These are phyloP conservation scores for Amphilophus citrinellus DNA, from an alignment of 2,113 vertebrate genomes.

Conservation along the genomic window DNA sequence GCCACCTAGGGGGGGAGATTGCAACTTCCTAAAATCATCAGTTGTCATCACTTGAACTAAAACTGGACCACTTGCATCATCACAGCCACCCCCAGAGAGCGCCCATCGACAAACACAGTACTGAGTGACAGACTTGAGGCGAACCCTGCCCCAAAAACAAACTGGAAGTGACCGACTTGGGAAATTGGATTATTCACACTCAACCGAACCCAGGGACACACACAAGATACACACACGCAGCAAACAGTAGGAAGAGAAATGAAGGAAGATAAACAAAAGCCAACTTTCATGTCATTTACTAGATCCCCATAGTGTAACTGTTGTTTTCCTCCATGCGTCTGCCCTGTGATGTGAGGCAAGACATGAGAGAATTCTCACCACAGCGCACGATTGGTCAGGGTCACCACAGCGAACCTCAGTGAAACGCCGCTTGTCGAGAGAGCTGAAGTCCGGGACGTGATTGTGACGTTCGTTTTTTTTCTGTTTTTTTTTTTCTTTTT, in stretches of 20 bases:
- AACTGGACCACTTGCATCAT: constrained; percentile 73
- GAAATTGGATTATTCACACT: constrained; percentile 38
- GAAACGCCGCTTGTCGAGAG: neutral
- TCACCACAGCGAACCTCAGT: neutral
- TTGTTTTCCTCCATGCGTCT: constrained; percentile 46
- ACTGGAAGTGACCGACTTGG: constrained; percentile 49
- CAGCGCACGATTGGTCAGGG: neutral
- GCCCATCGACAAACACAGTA: constrained; percentile 62
- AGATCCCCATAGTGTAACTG: constrained; percentile 61
- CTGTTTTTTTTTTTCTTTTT: neutral
- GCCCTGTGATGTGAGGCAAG: constrained; percentile 34
- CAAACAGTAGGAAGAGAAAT: constrained; percentile 61
- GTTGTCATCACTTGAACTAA: constrained; percentile 48
- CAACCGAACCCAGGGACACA: constrained; percentile 55
- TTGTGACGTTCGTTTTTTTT: neutral
- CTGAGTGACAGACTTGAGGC: constrained; percentile 49
- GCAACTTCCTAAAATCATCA: constrained; percentile 77
- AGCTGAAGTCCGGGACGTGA: constrained; percentile 18
- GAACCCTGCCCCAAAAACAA: constrained; percentile 33
- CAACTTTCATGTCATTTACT: constrained; percentile 67
- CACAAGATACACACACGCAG: constrained; percentile 60
- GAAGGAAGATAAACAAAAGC: constrained; percentile 54
- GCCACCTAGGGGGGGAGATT: constrained; percentile 89
- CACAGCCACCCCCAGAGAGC: constrained; percentile 68
- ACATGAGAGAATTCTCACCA: constrained; percentile 39